Conservation (phyloP, 2,888 invertebrate genomes). For the Volucella zonaria region DNA sequence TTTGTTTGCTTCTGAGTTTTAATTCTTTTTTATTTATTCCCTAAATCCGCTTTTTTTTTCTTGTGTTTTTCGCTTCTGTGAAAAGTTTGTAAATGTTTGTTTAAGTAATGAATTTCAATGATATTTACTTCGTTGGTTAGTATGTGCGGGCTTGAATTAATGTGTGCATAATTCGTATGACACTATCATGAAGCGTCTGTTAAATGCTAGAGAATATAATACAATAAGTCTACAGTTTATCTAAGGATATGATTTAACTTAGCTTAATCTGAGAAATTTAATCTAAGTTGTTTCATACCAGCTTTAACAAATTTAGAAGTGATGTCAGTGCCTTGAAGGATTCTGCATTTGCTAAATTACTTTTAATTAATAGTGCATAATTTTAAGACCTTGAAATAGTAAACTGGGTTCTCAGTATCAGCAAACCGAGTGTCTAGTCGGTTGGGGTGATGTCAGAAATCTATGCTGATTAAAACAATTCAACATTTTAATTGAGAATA, state of each 20-base stretch:
- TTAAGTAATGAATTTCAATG: constrained; percentile 71
- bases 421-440: no score
- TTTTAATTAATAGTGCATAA: constrained; percentile 17
- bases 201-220: neutral
- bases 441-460: no score
- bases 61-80: constrained; percentile 13
- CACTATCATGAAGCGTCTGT: constrained; percentile 46
- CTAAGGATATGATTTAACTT: constrained; percentile 31
- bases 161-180: constrained; percentile 55
- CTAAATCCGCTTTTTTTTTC: constrained; percentile 40
- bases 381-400: constrained; percentile 24
- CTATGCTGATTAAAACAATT: no score
- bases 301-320: constrained; percentile 51
- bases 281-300: constrained; percentile 29
- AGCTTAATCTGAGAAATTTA: constrained; percentile 43
- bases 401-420: neutral
- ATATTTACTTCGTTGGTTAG: constrained; percentile 58
- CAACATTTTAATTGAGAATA: no score
- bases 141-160: constrained; percentile 13
- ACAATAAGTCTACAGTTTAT: constrained; percentile 9
- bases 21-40: constrained; percentile 47
- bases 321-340: constrained; percentile 58
- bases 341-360: constrained; percentile 23
- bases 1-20: constrained; percentile 55
- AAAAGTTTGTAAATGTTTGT: constrained; percentile 60